Percentiles rank a stretch among this genome's conserved stretches.
phyloP scores from a whole-genome alignment of 2,888 invertebrate species.

The Drosophila antonietae region DNA sequence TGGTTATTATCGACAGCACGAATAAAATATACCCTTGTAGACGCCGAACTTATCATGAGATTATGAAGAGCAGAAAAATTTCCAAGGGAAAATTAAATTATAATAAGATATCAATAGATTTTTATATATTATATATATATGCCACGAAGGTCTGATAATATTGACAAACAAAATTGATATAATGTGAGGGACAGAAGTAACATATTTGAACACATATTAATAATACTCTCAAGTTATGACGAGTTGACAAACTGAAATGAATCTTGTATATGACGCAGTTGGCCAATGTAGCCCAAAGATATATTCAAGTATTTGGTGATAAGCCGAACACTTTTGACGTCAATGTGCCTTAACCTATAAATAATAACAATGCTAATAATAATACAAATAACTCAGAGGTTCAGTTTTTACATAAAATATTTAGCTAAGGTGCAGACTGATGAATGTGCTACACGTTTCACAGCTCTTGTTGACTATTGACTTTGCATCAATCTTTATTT shows the following conservation, averaged over 20 bases:
- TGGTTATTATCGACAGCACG: not conserved
- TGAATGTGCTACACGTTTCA: slow-evolving; percentile 10
- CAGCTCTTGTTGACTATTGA: not conserved
- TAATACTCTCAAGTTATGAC: not conserved
- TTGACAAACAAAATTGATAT: not conserved
- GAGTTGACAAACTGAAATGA: slow-evolving; percentile 27
- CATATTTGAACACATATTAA: not conserved
- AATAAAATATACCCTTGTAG: slow-evolving; percentile 5
- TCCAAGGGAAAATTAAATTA: not conserved
- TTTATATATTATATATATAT: not conserved
- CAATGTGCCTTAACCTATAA: slow-evolving; percentile 18
- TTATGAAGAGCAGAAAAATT: not conserved
- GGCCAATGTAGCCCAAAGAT: slow-evolving; percentile 1
- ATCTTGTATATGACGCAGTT: slow-evolving; percentile 47
- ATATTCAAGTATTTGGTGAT: slow-evolving; percentile 41
- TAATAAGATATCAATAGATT: not conserved
- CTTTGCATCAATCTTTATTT: slow-evolving; percentile 25
- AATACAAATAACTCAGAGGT: not conserved
- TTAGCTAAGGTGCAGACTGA: not conserved
- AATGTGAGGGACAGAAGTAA: not conserved
- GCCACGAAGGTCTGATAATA: not conserved
- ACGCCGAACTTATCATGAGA: not conserved
- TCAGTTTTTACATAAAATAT: not conserved
- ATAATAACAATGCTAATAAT: not conserved
- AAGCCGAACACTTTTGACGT: slow-evolving; percentile 52